phyloP scores from a whole-genome alignment of 2,797 vertebrate genomes.

The Chaunax sp. region DNA sequence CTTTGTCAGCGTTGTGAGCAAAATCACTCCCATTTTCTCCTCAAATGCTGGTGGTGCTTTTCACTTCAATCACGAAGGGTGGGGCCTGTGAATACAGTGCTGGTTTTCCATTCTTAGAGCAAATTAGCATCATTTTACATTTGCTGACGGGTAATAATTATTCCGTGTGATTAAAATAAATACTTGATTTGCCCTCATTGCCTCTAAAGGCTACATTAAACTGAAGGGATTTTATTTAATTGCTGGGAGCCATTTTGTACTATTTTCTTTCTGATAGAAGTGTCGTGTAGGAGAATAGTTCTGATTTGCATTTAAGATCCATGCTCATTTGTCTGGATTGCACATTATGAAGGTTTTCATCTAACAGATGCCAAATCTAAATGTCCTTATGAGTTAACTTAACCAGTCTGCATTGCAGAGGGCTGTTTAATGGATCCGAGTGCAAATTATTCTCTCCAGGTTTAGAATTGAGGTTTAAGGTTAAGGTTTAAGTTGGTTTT shows the following conservation, averaged over 20 bases:
- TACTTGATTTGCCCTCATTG: constrained; percentile 47
- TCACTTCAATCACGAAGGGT: constrained; percentile 65
- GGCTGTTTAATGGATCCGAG: neutral
- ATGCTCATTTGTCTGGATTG: constrained; percentile 31
- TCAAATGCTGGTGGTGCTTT: constrained; percentile 62
- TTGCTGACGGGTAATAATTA: constrained; percentile 68
- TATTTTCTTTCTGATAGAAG: constrained; percentile 48
- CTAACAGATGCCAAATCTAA: constrained; percentile 28
- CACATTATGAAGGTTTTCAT: constrained; percentile 4
- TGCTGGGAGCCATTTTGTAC: constrained; percentile 71
- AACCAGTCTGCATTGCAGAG: constrained; percentile 3
- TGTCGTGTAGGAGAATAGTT: constrained; percentile 40
- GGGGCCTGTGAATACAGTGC: constrained; percentile 62
- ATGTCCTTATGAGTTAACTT: constrained; percentile 6
- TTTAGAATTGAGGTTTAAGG: constrained; percentile 9
- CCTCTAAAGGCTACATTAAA: constrained; percentile 48
- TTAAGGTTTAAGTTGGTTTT: neutral
- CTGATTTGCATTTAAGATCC: constrained; percentile 54
- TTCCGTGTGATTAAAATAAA: constrained; percentile 31
- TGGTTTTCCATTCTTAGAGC: constrained; percentile 54
- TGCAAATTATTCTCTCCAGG: constrained; percentile 23
- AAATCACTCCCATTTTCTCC: constrained; percentile 73
- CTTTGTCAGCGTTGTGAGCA: constrained; percentile 58
- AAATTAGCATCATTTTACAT: constrained; percentile 71
- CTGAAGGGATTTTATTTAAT: constrained; percentile 52